phyloP scores from a whole-genome alignment of 2,888 invertebrate genomes.

The Andrena praecox region DNA sequence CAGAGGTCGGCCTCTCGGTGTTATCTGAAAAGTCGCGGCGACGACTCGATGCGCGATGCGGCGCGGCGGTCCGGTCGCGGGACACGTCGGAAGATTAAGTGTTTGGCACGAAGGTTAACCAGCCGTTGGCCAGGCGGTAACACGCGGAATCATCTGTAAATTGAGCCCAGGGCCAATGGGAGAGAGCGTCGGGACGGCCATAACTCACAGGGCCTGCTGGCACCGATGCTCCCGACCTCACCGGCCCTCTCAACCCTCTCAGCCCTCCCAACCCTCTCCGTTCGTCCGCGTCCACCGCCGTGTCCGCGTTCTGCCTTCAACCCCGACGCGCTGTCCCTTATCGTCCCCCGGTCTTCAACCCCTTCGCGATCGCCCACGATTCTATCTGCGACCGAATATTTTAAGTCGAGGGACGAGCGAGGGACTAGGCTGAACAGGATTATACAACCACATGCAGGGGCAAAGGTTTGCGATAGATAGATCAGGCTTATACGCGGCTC shows the following conservation, averaged over 20 bases:
- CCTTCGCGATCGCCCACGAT: neutral
- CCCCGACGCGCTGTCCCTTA: slow-evolving; percentile 64
- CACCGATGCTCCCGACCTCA: slow-evolving; percentile 74
- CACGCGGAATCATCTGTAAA: slow-evolving; percentile 87
- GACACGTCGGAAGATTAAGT: slow-evolving; percentile 84
- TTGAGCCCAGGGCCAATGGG: slow-evolving; percentile 86
- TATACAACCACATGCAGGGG: neutral
- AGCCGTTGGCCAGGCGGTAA: slow-evolving; percentile 85
- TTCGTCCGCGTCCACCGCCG: no score
- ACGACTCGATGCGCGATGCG: slow-evolving; percentile 65
- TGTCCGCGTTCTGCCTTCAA: slow-evolving; percentile 59
- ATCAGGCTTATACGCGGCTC: no score
- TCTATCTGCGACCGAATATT: neutral
- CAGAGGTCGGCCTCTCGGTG: slow-evolving; percentile 32
- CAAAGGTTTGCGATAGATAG: no score
- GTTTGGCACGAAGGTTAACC: slow-evolving; percentile 84
- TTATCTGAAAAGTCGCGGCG: slow-evolving; percentile 56
- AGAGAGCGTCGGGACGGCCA: slow-evolving; percentile 83
- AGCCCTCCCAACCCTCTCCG: slow-evolving; percentile 9
- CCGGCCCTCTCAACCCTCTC: slow-evolving; percentile 29
- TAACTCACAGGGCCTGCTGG: slow-evolving; percentile 85
- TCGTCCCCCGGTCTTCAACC: slow-evolving; percentile 38
- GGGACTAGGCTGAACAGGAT: neutral
- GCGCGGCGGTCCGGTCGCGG: slow-evolving; percentile 66
- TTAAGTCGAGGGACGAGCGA: neutral